Conservation (phyloP, 92 coral and sea anemone species). For the Paramuricea clavata region DNA sequence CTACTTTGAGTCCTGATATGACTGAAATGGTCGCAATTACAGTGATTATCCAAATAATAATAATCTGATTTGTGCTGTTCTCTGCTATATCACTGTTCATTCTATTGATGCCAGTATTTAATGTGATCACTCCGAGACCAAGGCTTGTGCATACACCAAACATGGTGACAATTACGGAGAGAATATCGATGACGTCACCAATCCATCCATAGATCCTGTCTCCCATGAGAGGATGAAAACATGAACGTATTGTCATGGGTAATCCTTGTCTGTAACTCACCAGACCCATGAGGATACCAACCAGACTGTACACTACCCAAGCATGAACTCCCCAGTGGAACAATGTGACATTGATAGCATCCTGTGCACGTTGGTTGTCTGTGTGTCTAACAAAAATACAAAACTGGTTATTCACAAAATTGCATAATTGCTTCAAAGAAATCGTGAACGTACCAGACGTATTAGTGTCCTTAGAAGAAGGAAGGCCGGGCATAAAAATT, state of each 20-base stretch:
- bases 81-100: slow-evolving; percentile 69
- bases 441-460: too few species aligned
- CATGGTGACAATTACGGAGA: slow-evolving; percentile 51
- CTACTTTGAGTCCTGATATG: slow-evolving; percentile 82
- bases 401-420: too few species aligned
- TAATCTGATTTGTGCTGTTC: slow-evolving; percentile 67
- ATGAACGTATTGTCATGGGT: slow-evolving; percentile 44
- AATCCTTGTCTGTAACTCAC: slow-evolving; percentile 7
- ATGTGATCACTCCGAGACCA: slow-evolving; percentile 49
- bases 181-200: slow-evolving; percentile 43
- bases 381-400: too few species aligned
- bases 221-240: slow-evolving; percentile 55
- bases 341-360: slow-evolving; percentile 29
- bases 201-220: slow-evolving; percentile 60
- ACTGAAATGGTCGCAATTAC: slow-evolving; percentile 88
- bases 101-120: slow-evolving; percentile 76
- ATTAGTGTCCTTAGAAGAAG: too few species aligned
- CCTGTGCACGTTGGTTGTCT: slow-evolving; percentile 40
- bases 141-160: slow-evolving; percentile 52
- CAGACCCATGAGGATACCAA: slow-evolving; percentile 39
- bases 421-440: too few species aligned
- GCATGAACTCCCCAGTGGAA: slow-evolving; percentile 56
- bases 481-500: too few species aligned
- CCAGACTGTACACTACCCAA: slow-evolving; percentile 42
- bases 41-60: slow-evolving; percentile 89